These are phyloP conservation scores for Ancistrus triradiatus DNA, from an alignment of 2,113 vertebrate genomes.

Conservation along the genomic window DNA sequence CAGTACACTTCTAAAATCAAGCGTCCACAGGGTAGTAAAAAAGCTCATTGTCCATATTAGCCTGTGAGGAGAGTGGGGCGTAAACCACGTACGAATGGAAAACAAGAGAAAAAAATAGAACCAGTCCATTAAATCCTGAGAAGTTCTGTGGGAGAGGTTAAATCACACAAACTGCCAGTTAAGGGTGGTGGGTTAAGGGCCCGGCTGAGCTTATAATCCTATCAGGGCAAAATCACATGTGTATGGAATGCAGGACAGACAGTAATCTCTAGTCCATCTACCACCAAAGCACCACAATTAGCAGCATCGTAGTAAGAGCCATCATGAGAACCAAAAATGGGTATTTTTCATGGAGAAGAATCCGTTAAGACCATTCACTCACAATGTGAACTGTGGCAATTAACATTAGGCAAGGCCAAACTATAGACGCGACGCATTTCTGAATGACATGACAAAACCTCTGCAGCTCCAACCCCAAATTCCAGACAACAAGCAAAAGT, in stretches of 20 bases:
- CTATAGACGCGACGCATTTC: too few species aligned
- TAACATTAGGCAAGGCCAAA: too few species aligned
- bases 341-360: conserved; percentile 11
- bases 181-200: not conserved
- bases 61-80: too few species aligned
- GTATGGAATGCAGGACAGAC: not conserved
- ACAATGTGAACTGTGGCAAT: too few species aligned
- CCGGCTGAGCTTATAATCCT: conserved; percentile 3
- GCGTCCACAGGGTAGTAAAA: conserved; percentile 8
- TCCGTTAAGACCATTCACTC: not conserved
- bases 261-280: not conserved
- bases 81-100: too few species aligned
- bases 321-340: not conserved
- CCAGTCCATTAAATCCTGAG: too few species aligned
- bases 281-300: not conserved
- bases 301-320: not conserved
- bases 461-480: too few species aligned
- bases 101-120: too few species aligned
- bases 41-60: not conserved
- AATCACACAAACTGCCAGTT: not conserved
- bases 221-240: not conserved
- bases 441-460: not conserved
- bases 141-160: not conserved
- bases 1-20: not conserved
- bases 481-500: too few species aligned